Conservation (phyloP, 1,140 invertebrate species). For the Eupristina koningsbergeri region DNA sequence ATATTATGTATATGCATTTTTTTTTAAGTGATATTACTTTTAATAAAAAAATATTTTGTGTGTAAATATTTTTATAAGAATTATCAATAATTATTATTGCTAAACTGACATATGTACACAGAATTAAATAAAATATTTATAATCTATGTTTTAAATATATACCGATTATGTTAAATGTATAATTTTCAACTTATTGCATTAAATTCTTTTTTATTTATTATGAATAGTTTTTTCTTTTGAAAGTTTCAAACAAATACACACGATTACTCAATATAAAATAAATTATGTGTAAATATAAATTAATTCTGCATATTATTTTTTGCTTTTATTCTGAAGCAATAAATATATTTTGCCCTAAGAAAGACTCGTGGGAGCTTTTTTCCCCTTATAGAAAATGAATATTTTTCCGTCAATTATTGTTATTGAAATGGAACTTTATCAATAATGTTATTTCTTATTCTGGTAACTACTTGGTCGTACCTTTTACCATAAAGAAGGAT, state of each 20-base stretch:
- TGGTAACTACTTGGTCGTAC: constrained; percentile 26
- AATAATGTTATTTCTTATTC: constrained; percentile 31
- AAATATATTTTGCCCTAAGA: background rate
- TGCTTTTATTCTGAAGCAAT: constrained; percentile 18
- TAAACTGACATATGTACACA: too few species aligned
- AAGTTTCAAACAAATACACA: background rate
- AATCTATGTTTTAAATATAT: too few species aligned
- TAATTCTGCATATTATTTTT: background rate
- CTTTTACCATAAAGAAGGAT: background rate
- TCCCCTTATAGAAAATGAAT: constrained; percentile 7
- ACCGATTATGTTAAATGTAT: too few species aligned
- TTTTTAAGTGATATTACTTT: too few species aligned
- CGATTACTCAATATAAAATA: background rate
- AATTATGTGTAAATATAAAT: background rate
- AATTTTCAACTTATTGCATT: too few species aligned
- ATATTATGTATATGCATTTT: too few species aligned
- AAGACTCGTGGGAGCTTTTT: background rate
- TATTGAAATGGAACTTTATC: constrained; percentile 23
- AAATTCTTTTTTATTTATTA: too few species aligned
- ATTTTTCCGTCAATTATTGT: constrained; percentile 35
- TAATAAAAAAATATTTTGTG: too few species aligned
- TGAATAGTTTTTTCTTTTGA: too few species aligned
- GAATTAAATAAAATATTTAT: too few species aligned
- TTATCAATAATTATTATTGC: too few species aligned
- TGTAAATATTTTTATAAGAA: too few species aligned